Evolutionary conservation across 1,140 invertebrate genomes (phyloP).

Genomic region (Drosophila seguyi): DNA sequence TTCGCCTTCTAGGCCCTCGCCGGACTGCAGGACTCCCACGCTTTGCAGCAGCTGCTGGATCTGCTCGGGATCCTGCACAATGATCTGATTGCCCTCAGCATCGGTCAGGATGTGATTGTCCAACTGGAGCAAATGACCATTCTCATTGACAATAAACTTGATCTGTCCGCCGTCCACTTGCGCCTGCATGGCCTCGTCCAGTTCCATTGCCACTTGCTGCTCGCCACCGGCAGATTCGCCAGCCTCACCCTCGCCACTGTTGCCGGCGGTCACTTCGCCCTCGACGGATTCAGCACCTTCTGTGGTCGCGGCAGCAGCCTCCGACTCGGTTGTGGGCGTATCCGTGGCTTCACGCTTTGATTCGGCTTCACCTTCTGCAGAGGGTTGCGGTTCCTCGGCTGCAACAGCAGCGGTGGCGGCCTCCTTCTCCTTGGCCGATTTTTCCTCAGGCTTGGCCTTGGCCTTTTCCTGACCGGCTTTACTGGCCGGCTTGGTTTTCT

Average conservation of each 20-base stretch:
- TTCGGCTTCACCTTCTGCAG: constrained; percentile 17
- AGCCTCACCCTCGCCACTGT: constrained; percentile 31
- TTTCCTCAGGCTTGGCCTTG: constrained; percentile 42
- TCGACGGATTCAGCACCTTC: constrained; percentile 57
- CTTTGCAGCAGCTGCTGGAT: constrained; percentile 84
- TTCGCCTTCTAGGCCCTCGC: constrained; percentile 82
- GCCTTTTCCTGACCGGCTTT: constrained; percentile 42
- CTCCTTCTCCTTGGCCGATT: constrained; percentile 52
- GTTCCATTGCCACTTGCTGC: constrained; percentile 83
- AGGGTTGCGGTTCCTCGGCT: constrained; percentile 31
- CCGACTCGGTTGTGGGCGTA: constrained; percentile 47
- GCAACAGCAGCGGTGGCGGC: constrained; percentile 16
- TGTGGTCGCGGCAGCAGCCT: constrained; percentile 39
- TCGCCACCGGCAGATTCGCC: constrained; percentile 59
- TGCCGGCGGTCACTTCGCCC: constrained; percentile 43
- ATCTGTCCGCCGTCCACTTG: constrained; percentile 83
- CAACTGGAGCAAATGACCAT: constrained; percentile 81
- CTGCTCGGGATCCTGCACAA: constrained; percentile 84
- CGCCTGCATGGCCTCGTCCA: constrained; percentile 84
- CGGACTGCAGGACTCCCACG: constrained; percentile 82
- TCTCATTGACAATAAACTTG: constrained; percentile 85
- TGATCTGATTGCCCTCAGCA: constrained; percentile 84
- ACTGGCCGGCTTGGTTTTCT: constrained; percentile 44
- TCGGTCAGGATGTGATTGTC: constrained; percentile 85
- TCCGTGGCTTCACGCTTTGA: constrained; percentile 46